phyloP scores from a whole-genome alignment of 2,113 vertebrate genomes.

The Calypte anna region DNA sequence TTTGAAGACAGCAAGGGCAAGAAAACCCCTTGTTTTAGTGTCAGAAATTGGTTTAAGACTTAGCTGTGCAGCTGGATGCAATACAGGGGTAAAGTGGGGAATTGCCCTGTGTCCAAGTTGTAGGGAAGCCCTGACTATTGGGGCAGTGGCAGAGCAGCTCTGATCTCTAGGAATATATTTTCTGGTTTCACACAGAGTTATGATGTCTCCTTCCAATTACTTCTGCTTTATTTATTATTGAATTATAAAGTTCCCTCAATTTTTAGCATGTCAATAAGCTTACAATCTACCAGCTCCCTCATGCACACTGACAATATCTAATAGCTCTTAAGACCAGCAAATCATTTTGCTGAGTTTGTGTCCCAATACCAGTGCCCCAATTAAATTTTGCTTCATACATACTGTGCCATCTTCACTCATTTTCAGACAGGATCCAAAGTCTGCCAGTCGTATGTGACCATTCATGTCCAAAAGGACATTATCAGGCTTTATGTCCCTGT shows the following conservation, averaged over 20 bases:
- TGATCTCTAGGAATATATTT: neutral
- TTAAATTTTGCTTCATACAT: constrained; percentile 62
- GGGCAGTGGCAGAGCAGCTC: neutral
- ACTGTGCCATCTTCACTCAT: constrained; percentile 98
- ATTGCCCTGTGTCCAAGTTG: neutral
- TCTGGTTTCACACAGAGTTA: neutral
- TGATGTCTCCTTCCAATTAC: neutral
- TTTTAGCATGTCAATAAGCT: neutral
- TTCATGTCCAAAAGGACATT: constrained; percentile 95
- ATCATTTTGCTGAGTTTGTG: neutral
- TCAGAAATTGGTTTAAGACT: neutral
- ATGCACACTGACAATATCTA: neutral
- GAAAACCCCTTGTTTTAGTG: neutral
- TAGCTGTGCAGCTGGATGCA: neutral
- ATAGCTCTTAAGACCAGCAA: neutral
- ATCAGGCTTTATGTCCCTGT: constrained; percentile 97
- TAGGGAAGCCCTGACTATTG: neutral
- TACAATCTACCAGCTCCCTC: neutral
- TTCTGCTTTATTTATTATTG: neutral
- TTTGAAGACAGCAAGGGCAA: neutral
- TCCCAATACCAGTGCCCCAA: neutral
- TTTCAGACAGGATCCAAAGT: constrained; percentile 96
- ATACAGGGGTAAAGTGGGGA: neutral
- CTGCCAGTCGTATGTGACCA: constrained; percentile 94
- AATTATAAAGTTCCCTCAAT: neutral